phyloP scores from a whole-genome alignment of 2,797 vertebrate genomes.

The Gymnoscopelus braueri region DNA sequence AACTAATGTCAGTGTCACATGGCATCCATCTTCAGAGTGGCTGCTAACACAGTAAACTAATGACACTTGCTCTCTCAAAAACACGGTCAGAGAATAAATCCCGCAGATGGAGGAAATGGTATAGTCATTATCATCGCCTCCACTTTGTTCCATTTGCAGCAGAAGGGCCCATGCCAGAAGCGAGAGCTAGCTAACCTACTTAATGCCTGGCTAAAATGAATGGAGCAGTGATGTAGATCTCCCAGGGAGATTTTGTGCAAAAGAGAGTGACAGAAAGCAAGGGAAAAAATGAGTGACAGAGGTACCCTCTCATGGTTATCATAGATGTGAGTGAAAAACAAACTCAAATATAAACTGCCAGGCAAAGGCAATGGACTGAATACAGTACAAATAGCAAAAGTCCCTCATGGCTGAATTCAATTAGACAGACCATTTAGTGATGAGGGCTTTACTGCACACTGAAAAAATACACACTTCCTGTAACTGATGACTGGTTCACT shows the following conservation, averaged over 20 bases:
- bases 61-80: conserved; percentile 39
- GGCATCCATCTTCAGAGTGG: conserved; percentile 44
- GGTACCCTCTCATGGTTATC: neutral
- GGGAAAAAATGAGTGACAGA: conserved; percentile 9
- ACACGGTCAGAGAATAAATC: conserved; percentile 29
- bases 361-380: conserved; percentile 10
- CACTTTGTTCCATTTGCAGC: conserved; percentile 34
- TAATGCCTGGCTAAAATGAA: conserved; percentile 27
- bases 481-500: conserved; percentile 45
- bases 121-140: conserved; percentile 41
- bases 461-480: conserved; percentile 50
- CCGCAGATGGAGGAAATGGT: conserved; percentile 31
- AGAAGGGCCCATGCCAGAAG: neutral
- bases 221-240: conserved; percentile 20
- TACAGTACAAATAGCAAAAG: conserved; percentile 29
- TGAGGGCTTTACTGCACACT: conserved; percentile 41
- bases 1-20: conserved; percentile 54
- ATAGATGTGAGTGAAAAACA: conserved; percentile 5
- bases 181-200: conserved; percentile 41
- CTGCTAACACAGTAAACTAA: conserved; percentile 43
- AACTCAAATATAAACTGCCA: conserved; percentile 2
- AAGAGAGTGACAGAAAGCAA: neutral
- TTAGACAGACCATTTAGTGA: conserved; percentile 48
- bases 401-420: conserved; percentile 22
- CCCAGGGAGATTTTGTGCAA: too few species aligned